A percentile compares a stretch with the other conserved stretches of the same genome.
These are phyloP conservation scores for Coregonus suidteri DNA, from an alignment of 2,797 vertebrate species.

Conservation along the genomic window DNA sequence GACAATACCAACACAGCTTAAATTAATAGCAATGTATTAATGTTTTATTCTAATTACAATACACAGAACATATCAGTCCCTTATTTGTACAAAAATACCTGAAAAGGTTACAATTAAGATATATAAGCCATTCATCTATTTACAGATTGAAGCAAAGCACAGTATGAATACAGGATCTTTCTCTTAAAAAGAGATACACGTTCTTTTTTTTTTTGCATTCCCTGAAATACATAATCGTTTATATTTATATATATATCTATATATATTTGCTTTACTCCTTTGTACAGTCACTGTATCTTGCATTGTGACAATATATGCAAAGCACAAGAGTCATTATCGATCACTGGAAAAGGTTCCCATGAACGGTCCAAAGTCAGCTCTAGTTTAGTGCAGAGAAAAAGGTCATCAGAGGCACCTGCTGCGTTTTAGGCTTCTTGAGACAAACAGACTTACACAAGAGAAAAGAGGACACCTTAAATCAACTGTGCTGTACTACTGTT, in stretches of 20 bases:
- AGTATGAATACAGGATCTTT: slow-evolving; percentile 82
- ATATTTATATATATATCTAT: slow-evolving; percentile 42
- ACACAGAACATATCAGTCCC: slow-evolving; percentile 97
- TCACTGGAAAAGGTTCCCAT: slow-evolving; percentile 63
- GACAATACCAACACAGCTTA: slow-evolving; percentile 38
- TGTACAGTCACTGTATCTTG: slow-evolving; percentile 78
- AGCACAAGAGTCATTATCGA: slow-evolving; percentile 70
- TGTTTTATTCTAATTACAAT: slow-evolving; percentile 98
- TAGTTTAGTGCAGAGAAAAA: slow-evolving; percentile 73
- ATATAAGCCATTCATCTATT: slow-evolving; percentile 90
- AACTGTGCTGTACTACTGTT: slow-evolving; percentile 32
- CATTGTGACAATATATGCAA: slow-evolving; percentile 77
- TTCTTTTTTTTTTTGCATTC: slow-evolving; percentile 85
- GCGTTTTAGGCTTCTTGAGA: slow-evolving; percentile 73
- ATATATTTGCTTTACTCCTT: slow-evolving; percentile 61
- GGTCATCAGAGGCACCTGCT: slow-evolving; percentile 78
- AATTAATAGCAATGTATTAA: slow-evolving; percentile 88
- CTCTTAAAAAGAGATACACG: slow-evolving; percentile 72
- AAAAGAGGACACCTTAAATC: slow-evolving; percentile 26
- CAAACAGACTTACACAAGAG: slow-evolving; percentile 23
- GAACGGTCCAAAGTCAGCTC: slow-evolving; percentile 72
- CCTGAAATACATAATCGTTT: slow-evolving; percentile 81
- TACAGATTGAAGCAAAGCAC: slow-evolving; percentile 92
- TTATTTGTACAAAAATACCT: slow-evolving; percentile 99
- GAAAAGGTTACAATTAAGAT: slow-evolving; percentile 94